These are phyloP conservation scores for Agapornis roseicollis DNA, from an alignment of 2,113 vertebrate species.

Conservation along the genomic window DNA sequence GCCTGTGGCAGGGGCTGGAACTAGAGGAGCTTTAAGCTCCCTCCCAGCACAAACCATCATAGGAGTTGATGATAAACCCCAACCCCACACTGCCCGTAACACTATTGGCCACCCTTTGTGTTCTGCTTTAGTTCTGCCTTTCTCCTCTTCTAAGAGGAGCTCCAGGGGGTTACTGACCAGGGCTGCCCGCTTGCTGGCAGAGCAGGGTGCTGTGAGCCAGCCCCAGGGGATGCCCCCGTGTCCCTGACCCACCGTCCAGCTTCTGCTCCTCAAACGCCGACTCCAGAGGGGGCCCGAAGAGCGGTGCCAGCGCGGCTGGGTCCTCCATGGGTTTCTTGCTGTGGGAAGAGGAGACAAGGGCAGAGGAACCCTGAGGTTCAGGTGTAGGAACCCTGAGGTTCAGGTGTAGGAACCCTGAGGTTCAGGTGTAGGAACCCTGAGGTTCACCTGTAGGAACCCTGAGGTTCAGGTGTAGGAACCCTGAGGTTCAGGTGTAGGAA, in stretches of 20 bases:
- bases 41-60: not conserved
- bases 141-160: not conserved
- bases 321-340: conserved; percentile 84
- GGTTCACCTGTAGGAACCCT: too few species aligned
- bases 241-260: conserved; percentile 80
- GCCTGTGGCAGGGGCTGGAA: not conserved
- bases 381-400: too few species aligned
- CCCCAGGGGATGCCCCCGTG: fast-evolving
- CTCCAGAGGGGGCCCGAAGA: conserved; percentile 88
- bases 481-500: too few species aligned
- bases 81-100: fast-evolving
- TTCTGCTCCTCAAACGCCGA: conserved; percentile 88
- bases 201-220: not conserved
- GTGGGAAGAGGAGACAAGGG: not conserved
- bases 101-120: fast-evolving
- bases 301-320: conserved; percentile 69
- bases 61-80: not conserved
- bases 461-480: too few species aligned
- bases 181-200: not conserved
- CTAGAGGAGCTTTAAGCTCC: not conserved
- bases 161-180: not conserved
- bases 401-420: too few species aligned
- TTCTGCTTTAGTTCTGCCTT: fast-evolving
- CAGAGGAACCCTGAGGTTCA: not conserved
- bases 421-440: too few species aligned